phyloP scores from a whole-genome alignment of 2,797 vertebrate genomes.

The Rhyacichthys aspro region DNA sequence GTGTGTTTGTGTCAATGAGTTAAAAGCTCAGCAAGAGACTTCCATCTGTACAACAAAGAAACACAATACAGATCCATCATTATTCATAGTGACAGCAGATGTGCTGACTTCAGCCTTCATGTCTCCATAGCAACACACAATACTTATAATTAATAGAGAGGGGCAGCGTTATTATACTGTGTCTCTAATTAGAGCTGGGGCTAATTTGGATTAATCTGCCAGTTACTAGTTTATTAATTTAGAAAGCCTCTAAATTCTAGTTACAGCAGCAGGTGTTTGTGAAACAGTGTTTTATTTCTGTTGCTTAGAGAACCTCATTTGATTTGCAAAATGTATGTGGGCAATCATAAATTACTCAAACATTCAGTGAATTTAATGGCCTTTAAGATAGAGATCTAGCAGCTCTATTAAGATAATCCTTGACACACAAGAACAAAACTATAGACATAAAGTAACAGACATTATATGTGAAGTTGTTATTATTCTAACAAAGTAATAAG shows the following conservation, averaged over 20 bases:
- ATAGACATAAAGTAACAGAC: too few relatives aligned
- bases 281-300: neutral
- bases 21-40: slow-evolving; percentile 39
- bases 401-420: too few relatives aligned
- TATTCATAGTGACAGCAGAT: slow-evolving; percentile 35
- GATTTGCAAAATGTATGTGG: neutral
- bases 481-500: neutral
- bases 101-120: slow-evolving; percentile 21
- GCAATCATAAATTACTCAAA: neutral
- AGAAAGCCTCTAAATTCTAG: neutral
- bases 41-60: slow-evolving; percentile 36
- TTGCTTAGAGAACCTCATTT: neutral
- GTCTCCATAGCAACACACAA: slow-evolving; percentile 19
- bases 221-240: slow-evolving; percentile 8
- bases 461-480: too few relatives aligned
- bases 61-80: slow-evolving; percentile 28
- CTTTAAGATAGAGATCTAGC: neutral
- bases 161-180: neutral
- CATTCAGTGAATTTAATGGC: neutral
- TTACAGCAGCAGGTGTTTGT: slow-evolving; percentile 1
- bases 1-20: slow-evolving; percentile 13
- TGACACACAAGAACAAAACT: too few relatives aligned
- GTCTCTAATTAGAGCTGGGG: slow-evolving; percentile 2
- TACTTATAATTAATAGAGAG: neutral
- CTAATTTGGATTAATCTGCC: slow-evolving; percentile 12